Evolutionary conservation across 2,113 vertebrate species (phyloP).

Genomic region (Rhabdomys dilectus): DNA sequence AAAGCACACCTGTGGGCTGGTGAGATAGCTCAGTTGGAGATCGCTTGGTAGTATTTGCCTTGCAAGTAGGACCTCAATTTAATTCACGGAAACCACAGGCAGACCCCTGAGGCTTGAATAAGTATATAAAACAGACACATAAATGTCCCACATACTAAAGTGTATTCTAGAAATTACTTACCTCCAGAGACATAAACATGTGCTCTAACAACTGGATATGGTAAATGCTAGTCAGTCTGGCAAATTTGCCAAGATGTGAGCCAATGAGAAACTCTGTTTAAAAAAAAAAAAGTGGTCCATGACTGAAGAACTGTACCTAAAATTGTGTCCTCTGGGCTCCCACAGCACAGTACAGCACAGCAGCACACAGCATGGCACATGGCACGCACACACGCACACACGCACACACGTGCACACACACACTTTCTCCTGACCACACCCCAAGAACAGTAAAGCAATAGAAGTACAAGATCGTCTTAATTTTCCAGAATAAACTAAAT

Average conservation of each 20-base stretch:
- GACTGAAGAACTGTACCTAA: not conserved
- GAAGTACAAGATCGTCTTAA: fast-evolving
- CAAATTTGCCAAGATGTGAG: not conserved
- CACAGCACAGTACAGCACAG: too few relatives aligned
- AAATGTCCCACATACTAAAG: not conserved
- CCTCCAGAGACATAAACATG: not conserved
- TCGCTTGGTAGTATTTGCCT: not conserved
- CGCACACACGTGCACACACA: not conserved
- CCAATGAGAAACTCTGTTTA: not conserved
- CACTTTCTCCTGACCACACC: not conserved
- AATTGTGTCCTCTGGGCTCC: not conserved
- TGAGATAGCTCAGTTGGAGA: not conserved
- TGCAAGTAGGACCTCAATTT: not conserved
- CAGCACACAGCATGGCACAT: not conserved
- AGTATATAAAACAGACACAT: not conserved
- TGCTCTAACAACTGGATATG: not conserved
- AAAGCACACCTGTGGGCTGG: not conserved
- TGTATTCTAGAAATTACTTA: not conserved
- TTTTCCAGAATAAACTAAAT: not conserved
- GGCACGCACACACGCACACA: not conserved
- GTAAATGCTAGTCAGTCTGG: not conserved
- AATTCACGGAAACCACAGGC: not conserved
- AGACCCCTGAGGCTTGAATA: not conserved
- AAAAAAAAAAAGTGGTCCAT: not conserved
- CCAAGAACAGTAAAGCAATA: not conserved